Evolutionary conservation across 2,888 invertebrate genomes (phyloP).

Genomic region (Ditula angustiorana): DNA sequence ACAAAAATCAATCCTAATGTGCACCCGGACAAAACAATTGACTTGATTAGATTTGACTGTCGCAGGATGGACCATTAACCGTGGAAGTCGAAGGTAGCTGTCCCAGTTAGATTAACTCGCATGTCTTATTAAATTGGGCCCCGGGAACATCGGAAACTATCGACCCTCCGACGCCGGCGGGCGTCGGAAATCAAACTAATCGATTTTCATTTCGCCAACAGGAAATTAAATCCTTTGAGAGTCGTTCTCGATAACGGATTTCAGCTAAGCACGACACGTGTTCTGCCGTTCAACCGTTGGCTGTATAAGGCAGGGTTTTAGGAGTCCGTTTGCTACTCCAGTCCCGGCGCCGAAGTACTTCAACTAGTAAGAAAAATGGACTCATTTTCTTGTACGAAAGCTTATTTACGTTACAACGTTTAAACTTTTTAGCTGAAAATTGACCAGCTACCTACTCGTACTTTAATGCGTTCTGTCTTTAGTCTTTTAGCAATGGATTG

Average conservation of each 20-base stretch:
- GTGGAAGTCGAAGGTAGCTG: constrained; percentile 25
- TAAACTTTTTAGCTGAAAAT: not conserved
- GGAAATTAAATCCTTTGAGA: constrained; percentile 86
- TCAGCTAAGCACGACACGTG: constrained; percentile 81
- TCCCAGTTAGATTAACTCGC: constrained; percentile 57
- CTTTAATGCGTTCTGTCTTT: not conserved
- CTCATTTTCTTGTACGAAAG: not conserved
- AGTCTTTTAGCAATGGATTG: not conserved
- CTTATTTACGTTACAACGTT: no score
- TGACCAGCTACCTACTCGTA: not conserved
- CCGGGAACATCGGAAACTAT: constrained; percentile 76
- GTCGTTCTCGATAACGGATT: constrained; percentile 79
- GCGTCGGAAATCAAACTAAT: constrained; percentile 84
- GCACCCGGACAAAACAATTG: constrained; percentile 29
- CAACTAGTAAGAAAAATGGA: not conserved
- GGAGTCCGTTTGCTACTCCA: constrained; percentile 25
- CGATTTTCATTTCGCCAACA: constrained; percentile 83
- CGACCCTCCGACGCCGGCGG: constrained; percentile 67
- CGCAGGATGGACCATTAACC: not conserved
- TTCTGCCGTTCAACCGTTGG: constrained; percentile 57
- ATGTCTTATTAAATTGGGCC: constrained; percentile 76
- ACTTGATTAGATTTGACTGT: constrained; percentile 17
- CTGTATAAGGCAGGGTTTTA: constrained; percentile 41
- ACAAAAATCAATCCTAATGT: not conserved
- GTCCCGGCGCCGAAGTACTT: not conserved